Base-by-base conservation (phyloP, 2,888 invertebrate species). In the Dichetophora obliterata region DNA sequence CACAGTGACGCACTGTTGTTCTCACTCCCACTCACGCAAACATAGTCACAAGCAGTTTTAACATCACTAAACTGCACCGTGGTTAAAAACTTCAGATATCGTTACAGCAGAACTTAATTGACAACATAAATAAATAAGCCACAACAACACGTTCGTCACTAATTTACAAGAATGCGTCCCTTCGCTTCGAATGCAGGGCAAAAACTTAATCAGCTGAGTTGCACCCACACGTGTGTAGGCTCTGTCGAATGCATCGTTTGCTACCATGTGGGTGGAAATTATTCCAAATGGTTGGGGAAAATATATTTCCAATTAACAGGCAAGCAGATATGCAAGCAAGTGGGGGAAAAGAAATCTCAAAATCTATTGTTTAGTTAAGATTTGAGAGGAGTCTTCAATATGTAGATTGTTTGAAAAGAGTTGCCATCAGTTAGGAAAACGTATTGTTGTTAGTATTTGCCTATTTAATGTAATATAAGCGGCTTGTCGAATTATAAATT, bases 121-220 rank as follows among this genome's bases (percentile, higher is more conserved):
- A 43, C 14, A 43, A 43, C 43, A 43, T 43, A 43, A 43, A 43
- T 43, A 43, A 43, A 43, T 43, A 11, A 22, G 57, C 22, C 14
- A 11, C 24, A 11, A 59, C 9, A 11, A 59, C 27, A 14, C 22
- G 57, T 14, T 27, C 57, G 57, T 22, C 57, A 27, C 57, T 27
- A 22, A 14, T 54, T 54, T n/a, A 50, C 34, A 74, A 50, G 14
- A 59, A 22, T n/a, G 59, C 77, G 75, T 78, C 68, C 72, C 31
- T 16, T 52, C 75, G 61, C 78, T 50, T 66, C 72, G 71, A 79
- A 79, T 73, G 78, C 78, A 77, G 72, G 70, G 76, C 76, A 72
- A 71, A 72, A 80, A 79, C 80, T 75, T 76, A 77, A 79, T 76
- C 63, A 81, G 78, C 77, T 76, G 76, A 75, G 73, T 65, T 72